A percentile compares a stretch with the other conserved stretches of the same genome.
These are phyloP conservation scores for Sylvietta virens DNA, from an alignment of 2,113 vertebrate genomes.

Conservation along the genomic window DNA sequence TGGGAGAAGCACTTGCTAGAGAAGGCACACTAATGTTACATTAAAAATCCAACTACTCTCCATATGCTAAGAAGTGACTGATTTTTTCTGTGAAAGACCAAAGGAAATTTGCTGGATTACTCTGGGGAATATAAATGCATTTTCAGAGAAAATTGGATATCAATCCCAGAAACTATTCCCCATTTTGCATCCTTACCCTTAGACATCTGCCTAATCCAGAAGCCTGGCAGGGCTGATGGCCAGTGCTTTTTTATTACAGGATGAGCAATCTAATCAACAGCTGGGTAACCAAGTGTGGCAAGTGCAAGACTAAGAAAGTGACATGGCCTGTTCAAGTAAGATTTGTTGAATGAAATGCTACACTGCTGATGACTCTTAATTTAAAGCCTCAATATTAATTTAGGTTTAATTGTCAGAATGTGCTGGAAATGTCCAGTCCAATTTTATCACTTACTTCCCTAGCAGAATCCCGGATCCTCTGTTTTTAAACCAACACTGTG, in stretches of 20 bases:
- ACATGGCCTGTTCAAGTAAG: neutral
- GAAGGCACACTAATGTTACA: neutral
- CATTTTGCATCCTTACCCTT: neutral
- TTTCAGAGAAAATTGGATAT: neutral
- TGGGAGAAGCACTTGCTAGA: neutral
- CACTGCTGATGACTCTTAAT: neutral
- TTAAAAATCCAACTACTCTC: neutral
- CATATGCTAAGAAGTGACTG: neutral
- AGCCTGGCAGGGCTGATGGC: neutral
- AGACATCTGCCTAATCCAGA: neutral
- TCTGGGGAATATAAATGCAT: neutral
- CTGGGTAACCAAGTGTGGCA: neutral
- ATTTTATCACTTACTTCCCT: neutral
- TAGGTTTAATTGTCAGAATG: neutral
- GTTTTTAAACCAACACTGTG: neutral
- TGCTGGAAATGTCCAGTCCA: neutral
- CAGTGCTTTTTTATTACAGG: neutral
- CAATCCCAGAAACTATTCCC: neutral
- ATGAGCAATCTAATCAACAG: neutral
- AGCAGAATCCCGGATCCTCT: neutral
- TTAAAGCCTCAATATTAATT: neutral
- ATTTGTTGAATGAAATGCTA: neutral
- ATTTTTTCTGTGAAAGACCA: neutral
- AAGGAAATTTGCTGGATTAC: neutral
- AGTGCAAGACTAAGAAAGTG: neutral